A percentile compares a stretch with the other conserved stretches of the same genome.
These are phyloP conservation scores for Hucho hucho DNA, from an alignment of 2,113 vertebrate genomes.

Conservation along the genomic window DNA sequence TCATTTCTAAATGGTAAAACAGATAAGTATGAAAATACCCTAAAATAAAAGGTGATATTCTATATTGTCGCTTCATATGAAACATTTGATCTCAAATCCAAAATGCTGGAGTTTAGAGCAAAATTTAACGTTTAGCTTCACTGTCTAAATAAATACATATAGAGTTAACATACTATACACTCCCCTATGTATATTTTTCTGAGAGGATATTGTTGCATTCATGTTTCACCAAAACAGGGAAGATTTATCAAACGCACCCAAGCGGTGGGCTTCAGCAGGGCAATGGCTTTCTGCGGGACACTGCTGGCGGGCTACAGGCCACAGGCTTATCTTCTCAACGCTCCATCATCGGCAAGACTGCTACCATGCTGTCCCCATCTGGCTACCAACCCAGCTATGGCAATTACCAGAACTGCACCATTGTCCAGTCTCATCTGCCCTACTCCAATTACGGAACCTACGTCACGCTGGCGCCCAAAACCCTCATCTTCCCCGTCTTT, in stretches of 20 bases:
- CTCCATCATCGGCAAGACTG: conserved; percentile 13
- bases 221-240: conserved; percentile 43
- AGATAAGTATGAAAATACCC: too few relatives aligned
- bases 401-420: conserved; percentile 89
- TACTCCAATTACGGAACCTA: conserved; percentile 82
- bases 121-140: too few relatives aligned
- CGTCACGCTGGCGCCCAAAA: conserved; percentile 82
- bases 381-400: conserved; percentile 68
- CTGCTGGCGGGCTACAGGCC: background rate
- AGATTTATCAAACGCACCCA: conserved; percentile 66
- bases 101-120: too few relatives aligned
- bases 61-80: too few relatives aligned
- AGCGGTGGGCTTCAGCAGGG: conserved; percentile 37
- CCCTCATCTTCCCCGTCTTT: conserved; percentile 90
- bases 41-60: too few relatives aligned
- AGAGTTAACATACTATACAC: too few relatives aligned
- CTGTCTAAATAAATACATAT: too few relatives aligned
- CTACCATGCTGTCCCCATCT: conserved; percentile 63
- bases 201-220: background rate
- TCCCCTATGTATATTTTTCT: background rate
- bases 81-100: too few relatives aligned
- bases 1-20: too few relatives aligned
- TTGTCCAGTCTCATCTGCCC: conserved; percentile 80
- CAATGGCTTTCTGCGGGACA: conserved; percentile 11
- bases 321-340: conserved; percentile 61